Conservation (phyloP, 2,888 invertebrate genomes). For the Sycophila texana region DNA sequence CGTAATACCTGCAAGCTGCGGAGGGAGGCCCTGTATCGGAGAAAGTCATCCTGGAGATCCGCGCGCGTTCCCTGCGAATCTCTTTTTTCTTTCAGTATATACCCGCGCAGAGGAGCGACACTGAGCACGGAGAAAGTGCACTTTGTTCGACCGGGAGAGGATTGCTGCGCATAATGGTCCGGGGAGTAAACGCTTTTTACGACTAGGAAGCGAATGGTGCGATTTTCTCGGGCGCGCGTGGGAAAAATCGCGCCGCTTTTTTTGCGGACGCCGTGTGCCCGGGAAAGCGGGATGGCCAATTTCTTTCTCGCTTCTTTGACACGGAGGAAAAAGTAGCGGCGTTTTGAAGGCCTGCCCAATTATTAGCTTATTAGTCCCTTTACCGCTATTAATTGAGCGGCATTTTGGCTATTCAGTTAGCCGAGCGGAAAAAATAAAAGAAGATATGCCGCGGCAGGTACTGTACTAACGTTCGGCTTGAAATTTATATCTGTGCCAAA, state of each 20-base stretch:
- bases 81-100: too few species aligned
- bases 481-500: too few species aligned
- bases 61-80: too few species aligned
- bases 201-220: constrained; percentile 46
- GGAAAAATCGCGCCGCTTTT: constrained; percentile 58
- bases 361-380: too few species aligned
- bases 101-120: too few species aligned
- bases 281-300: constrained; percentile 8
- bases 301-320: background rate
- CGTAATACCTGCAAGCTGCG: too few species aligned
- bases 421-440: too few species aligned
- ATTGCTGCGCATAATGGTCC: constrained; percentile 6
- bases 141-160: constrained; percentile 33
- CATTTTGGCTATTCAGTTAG: constrained; percentile 35
- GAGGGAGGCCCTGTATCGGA: too few species aligned
- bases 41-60: too few species aligned
- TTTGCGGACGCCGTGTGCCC: constrained; percentile 23
- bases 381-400: constrained; percentile 17
- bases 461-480: too few species aligned
- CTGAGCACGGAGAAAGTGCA: constrained; percentile 31
- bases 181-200: constrained; percentile 40
- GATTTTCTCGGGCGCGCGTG: constrained; percentile 47
- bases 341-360: background rate
- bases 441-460: too few species aligned
- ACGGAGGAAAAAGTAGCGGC: background rate